A percentile compares a stretch with the other conserved stretches of the same genome.
These are phyloP conservation scores for Bombus affinis DNA, from an alignment of 1,140 invertebrate species.

Conservation along the genomic window DNA sequence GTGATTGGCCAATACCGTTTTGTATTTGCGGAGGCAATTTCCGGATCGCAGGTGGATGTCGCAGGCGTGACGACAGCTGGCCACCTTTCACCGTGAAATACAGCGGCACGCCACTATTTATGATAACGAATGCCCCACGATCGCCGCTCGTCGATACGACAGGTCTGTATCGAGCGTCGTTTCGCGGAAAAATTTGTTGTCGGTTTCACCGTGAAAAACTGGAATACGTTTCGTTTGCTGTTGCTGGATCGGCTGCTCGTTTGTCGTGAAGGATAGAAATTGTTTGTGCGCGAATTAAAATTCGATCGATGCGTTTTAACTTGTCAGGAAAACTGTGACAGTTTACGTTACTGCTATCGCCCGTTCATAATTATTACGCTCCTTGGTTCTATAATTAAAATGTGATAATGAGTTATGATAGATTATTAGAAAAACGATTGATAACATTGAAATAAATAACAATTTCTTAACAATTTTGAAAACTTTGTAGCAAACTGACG, in stretches of 20 bases:
- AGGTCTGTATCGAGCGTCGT: background rate
- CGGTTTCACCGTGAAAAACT: background rate
- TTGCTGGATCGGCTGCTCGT: background rate
- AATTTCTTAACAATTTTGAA: too few species aligned
- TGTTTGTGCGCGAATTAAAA: slow-evolving; percentile 18
- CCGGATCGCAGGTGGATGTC: slow-evolving; percentile 50
- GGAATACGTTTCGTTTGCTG: background rate
- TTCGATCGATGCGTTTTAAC: slow-evolving; percentile 20
- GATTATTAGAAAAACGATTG: too few species aligned
- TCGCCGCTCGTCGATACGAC: background rate
- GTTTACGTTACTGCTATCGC: background rate
- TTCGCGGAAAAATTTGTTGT: slow-evolving; percentile 20
- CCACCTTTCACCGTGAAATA: slow-evolving; percentile 40
- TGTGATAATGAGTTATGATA: too few species aligned
- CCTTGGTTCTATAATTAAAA: background rate
- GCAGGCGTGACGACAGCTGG: slow-evolving; percentile 27
- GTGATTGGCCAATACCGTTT: slow-evolving; percentile 15
- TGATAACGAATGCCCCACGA: slow-evolving; percentile 35
- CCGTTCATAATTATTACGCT: background rate
- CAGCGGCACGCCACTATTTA: slow-evolving; percentile 15
- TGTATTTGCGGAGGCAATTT: slow-evolving; percentile 59
- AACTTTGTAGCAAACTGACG: too few species aligned
- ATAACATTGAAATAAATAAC: too few species aligned
- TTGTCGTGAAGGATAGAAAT: background rate
- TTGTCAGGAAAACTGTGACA: background rate